Conservation (phyloP, 2,113 vertebrate genomes). For the Piprites chloris region DNA sequence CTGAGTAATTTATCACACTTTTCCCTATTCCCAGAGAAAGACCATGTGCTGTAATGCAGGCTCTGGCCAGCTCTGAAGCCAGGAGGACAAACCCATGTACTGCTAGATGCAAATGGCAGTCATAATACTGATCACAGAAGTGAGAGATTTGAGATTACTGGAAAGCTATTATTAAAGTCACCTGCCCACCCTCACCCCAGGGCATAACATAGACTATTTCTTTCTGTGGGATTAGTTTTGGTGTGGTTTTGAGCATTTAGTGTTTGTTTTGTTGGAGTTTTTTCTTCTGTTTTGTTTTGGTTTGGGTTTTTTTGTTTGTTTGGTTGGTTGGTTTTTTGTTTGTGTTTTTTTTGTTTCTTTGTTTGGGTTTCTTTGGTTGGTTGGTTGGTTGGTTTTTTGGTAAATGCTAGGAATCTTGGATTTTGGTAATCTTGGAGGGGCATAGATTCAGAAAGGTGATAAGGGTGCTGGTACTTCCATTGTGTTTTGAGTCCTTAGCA, state of each 20-base stretch:
- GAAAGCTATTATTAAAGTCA: neutral
- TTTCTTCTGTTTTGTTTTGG: too few relatives aligned
- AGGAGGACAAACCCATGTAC: neutral
- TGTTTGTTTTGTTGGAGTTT: neutral
- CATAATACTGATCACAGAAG: neutral
- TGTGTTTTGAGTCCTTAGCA: neutral
- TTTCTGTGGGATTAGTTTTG: neutral
- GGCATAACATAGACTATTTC: neutral
- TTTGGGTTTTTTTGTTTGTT: neutral
- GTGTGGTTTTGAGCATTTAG: neutral
- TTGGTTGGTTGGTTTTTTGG: neutral
- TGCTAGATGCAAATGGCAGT: neutral
- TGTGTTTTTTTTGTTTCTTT: neutral
- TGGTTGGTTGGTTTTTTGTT: too few relatives aligned
- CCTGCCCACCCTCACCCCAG: accelerated
- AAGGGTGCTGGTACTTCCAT: neutral
- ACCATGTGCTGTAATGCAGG: neutral
- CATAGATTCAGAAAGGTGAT: neutral
- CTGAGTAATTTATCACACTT: neutral
- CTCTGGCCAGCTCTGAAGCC: neutral
- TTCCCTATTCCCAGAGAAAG: neutral
- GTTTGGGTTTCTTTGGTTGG: too few relatives aligned
- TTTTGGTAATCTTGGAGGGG: neutral
- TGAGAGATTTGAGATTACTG: neutral
- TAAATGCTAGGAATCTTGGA: neutral